Evolutionary conservation across 2,888 invertebrate genomes (phyloP), one percentile per base, ranked within the genome.

Genomic region (Pristionchus arcanus): DNA sequence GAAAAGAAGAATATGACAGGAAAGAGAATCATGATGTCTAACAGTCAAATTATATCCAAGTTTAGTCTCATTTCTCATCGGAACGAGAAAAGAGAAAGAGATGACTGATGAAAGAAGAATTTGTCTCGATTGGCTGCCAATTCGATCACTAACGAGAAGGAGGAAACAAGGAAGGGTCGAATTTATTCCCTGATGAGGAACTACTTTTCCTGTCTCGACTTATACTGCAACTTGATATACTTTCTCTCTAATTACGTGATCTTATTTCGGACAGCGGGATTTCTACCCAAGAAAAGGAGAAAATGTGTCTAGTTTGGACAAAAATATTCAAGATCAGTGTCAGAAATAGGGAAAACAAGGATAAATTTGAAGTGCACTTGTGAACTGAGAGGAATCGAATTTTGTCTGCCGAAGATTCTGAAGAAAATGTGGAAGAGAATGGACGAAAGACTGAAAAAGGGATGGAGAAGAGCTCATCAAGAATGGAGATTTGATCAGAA

Each of bases 401-500:
- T 81, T 28, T 11, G 42, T 77, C 42, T 42, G 42, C 37, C 37
- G 28, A 42, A 42, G 42, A 42, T 42, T 37, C 16, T 63, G 77
- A 77, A 77, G 77, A 21, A 25, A 81, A 81, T 49, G 19, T 81
- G 81, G 81, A 53, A 81, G 81, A 49, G 49, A 81, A 74, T 37
- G 34, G 49, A 53, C 21, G 81, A 81, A n/a, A 53, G 49, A 81
- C 81, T n/a, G 28, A 53, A 53, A n/a, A 42, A 42, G 21, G n/a
- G 49, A 81, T 42, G 42, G 49, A 53, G 81, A n/a, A 15, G 81
- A 53, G 81, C 42, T 53, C 49, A 81, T 81, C 42, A 81, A 28
- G 37, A 28, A 81, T 81, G 81, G 49, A 81, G 81, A 81, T 81
- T 81, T 49, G 81, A 81, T 81, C 81, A 81, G 49, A 53, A 53